Base-by-base conservation (phyloP, 2,113 vertebrate genomes). In the Misgurnus anguillicaudatus region DNA sequence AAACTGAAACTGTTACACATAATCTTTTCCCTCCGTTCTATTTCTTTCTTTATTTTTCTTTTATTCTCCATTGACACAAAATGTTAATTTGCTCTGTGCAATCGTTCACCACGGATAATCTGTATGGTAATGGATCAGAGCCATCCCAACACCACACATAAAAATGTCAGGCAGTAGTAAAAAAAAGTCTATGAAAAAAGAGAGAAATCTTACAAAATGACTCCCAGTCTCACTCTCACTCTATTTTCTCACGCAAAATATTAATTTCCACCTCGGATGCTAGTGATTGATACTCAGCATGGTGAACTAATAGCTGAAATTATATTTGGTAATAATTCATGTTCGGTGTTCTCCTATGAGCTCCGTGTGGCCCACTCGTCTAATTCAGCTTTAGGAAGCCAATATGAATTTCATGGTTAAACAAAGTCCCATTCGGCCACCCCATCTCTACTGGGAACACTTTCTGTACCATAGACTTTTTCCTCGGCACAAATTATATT, bases 321-420 rank as follows among this genome's bases (percentile, higher is more conserved):
- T 95, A 95, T 95, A 95, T 95, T 94, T 95, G 94, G 94, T 95
- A 95, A 96, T 96, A 96, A 96, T 96, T 97, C 93, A 97, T 96
- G 93, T 91, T 89, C 90, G 92, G 94, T 92, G 93, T 93, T 93
- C 94, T 95, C 94, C 83, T 86, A 88, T 86, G 94, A 94, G 94
- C 94, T 93, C 89, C 94, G 93, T 93, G 92, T 91, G 93, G 91
- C 91, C 91, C 92, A 89, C 87, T 21, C 88, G 92, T 92, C 88
- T 94, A 94, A 96, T 95, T 97, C 94, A 94, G 97, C 94, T 92
- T 92, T 90, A 91, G 87, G 94, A 94, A 96, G 95, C 93, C 90
- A 93, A 91, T 91, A 94, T 91, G 91, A 94, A 93, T 93, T 92
- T 91, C 90, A 91, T 92, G 90, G 93, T 93, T 93, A 92, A 57